Evolutionary conservation across 1,140 invertebrate species (phyloP), one percentile per base, ranked within the genome.

Genomic region (Battus philenor): DNA sequence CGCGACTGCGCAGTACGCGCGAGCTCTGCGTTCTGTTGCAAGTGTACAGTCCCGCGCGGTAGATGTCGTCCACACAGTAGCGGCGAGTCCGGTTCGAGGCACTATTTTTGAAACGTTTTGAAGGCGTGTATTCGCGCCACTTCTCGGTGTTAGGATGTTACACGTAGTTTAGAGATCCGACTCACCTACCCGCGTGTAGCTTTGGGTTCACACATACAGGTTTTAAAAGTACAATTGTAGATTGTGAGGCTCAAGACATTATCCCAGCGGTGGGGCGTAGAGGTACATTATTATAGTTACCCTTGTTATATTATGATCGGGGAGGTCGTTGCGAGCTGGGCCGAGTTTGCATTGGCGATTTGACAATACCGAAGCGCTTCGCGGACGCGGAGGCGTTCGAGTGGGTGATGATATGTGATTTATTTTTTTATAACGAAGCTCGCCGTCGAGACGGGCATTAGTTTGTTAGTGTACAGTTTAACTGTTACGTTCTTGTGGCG

Each of bases 391-490:
- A 45, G 7, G 47, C 30, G 59, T 55, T 34, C 46, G 59, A 48
- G 47, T 50, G 41, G 60, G 70, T 70, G 68, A 53, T 68, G 64
- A 66, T 53, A 68, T 81, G 72, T 78, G 74, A 81, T 81, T 74
- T 78, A 73, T 71, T 81, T 75, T 72, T 79, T 72, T 77, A 77
- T 63, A 51, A 62, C 36, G n/a, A n/a, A n/a, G n/a, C n/a, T n/a
- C n/a, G n/a, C n/a, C n/a, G n/a, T n/a, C n/a, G n/a, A n/a, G n/a
- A n/a, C n/a, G n/a, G n/a, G n/a, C n/a, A n/a, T n/a, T n/a, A n/a
- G n/a, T 64, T 67, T 60, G 18, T 58, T 62, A 50, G 48, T 74
- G 62, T 75, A 70, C 68, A 66, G 59, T 65, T 62, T 57, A 62
- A 55, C 63, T 63, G 66, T 63, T 67, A 62, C 50, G 66, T 60